These are phyloP conservation scores for Microdon myrmicae DNA, from an alignment of 2,888 invertebrate genomes.

Conservation along the genomic window DNA sequence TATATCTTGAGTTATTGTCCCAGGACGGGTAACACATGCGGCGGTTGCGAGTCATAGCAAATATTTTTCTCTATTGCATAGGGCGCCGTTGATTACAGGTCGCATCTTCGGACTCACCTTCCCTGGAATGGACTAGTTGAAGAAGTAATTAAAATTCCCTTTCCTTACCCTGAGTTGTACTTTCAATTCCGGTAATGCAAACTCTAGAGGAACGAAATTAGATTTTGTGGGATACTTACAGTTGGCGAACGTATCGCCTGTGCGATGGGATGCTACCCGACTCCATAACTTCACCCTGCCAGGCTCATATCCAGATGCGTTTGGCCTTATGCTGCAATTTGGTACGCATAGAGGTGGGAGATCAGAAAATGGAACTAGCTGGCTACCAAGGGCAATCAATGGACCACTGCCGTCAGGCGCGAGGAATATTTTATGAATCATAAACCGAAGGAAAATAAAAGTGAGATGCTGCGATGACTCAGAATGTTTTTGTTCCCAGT, in stretches of 20 bases:
- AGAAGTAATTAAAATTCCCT: conserved; percentile 43
- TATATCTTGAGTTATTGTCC: too few species aligned
- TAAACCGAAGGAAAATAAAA: conserved; percentile 41
- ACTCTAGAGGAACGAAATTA: conserved; percentile 48
- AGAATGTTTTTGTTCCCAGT: not conserved
- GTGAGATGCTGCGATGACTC: conserved; percentile 29
- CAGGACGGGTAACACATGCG: conserved; percentile 16
- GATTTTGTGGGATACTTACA: conserved; percentile 49
- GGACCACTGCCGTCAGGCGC: conserved; percentile 1
- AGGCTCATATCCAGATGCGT: conserved; percentile 48
- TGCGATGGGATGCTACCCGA: conserved; percentile 19
- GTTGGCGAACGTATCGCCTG: conserved; percentile 21
- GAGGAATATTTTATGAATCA: conserved; percentile 39
- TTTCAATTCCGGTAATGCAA: conserved; percentile 43
- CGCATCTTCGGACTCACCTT: conserved; percentile 17
- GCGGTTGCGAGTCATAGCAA: conserved; percentile 37
- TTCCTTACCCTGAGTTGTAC: conserved; percentile 44
- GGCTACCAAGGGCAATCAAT: conserved; percentile 17
- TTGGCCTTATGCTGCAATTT: conserved; percentile 24
- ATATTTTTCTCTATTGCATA: conserved; percentile 9
- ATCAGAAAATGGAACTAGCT: not conserved
- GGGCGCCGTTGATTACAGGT: conserved; percentile 5
- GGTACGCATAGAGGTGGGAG: not conserved
- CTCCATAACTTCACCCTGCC: conserved; percentile 40
- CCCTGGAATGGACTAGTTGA: conserved; percentile 22